These are phyloP conservation scores for Tetrao urogallus DNA, from an alignment of 2,113 vertebrate genomes.

Conservation along the genomic window DNA sequence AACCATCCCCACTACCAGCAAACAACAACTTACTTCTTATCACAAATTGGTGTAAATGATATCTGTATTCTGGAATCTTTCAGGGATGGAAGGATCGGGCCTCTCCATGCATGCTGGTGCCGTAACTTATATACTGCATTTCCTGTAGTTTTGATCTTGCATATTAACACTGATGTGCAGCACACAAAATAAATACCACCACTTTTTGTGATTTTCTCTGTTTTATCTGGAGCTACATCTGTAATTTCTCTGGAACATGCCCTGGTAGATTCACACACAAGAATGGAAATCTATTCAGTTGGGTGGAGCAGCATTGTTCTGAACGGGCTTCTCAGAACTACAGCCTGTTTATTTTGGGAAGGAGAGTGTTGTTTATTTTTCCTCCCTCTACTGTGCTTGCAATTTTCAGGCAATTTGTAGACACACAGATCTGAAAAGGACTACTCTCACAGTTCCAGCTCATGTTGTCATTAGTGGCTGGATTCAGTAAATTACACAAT, in stretches of 20 bases:
- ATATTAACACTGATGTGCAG: not conserved
- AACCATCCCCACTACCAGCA: not conserved
- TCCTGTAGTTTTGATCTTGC: constrained; percentile 1
- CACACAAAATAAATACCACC: not conserved
- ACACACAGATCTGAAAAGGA: constrained; percentile 5
- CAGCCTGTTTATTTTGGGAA: not conserved
- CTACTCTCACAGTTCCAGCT: not conserved
- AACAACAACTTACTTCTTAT: not conserved
- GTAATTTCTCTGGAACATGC: not conserved
- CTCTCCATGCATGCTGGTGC: not conserved
- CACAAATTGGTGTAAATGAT: constrained; percentile 15
- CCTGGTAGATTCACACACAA: not conserved
- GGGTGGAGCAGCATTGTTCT: not conserved
- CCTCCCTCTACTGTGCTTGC: not conserved
- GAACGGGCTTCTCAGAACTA: not conserved
- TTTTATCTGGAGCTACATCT: not conserved
- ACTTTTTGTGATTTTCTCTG: not conserved
- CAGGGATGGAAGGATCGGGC: not conserved
- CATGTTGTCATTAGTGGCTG: constrained; percentile 22
- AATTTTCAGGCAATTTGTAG: constrained; percentile 32
- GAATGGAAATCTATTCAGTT: not conserved
- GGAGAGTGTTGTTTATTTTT: rapidly evolving
- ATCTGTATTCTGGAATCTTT: not conserved
- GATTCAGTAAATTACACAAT: constrained; percentile 49
- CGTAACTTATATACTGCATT: not conserved